phyloP scores from a whole-genome alignment of 1,140 invertebrate genomes.

The Caerostris extrusa region DNA sequence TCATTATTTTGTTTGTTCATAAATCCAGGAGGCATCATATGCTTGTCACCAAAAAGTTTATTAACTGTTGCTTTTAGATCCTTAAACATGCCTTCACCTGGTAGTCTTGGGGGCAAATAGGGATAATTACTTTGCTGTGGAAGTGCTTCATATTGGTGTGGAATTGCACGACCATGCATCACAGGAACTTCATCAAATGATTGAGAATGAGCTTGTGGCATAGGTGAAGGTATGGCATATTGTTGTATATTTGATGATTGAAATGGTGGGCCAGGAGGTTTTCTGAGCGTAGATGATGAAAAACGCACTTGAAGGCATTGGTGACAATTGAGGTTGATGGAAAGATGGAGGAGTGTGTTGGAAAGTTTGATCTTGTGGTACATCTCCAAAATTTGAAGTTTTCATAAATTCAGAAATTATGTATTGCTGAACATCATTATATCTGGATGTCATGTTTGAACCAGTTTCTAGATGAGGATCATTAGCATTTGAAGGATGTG shows the following conservation, averaged over 20 bases:
- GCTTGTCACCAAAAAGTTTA: constrained; percentile 66
- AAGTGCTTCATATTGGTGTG: background rate
- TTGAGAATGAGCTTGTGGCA: background rate
- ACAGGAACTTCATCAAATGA: background rate
- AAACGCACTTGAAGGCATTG: background rate
- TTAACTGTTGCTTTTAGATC: constrained; percentile 56
- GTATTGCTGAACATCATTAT: background rate
- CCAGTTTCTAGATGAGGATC: background rate
- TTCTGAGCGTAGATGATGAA: background rate
- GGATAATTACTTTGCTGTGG: background rate
- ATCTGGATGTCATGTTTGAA: background rate
- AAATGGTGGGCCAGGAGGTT: background rate
- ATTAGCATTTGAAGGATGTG: background rate
- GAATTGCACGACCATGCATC: background rate
- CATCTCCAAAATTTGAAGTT: background rate
- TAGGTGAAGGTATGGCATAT: background rate
- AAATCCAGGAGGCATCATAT: background rate
- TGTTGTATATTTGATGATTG: background rate
- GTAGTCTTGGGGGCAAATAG: background rate
- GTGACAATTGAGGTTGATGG: background rate
- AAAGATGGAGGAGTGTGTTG: background rate
- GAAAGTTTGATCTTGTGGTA: background rate
- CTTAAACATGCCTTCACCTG: constrained; percentile 49
- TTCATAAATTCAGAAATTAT: background rate
- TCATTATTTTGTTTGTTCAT: background rate